Evolutionary conservation across 2,888 invertebrate species (phyloP), one percentile per base, ranked within the genome.

Genomic region (Corbicula japonica): DNA sequence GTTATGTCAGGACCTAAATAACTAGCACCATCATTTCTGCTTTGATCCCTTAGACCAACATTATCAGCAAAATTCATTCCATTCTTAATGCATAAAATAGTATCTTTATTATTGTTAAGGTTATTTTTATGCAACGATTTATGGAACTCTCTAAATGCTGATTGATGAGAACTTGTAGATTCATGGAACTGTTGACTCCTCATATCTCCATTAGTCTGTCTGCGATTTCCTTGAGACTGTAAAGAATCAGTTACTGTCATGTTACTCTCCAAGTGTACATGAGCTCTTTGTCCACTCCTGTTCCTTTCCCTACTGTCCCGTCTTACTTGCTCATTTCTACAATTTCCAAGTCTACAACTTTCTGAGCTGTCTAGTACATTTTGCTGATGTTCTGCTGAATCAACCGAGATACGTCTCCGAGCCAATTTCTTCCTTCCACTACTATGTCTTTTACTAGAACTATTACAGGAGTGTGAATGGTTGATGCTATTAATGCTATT

Each of bases 11-110:
- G 23, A 6, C 30, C 28, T 26, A 38, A 26, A 30, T 41, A 38
- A 34, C 30, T 48, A n/a, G 54, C 52, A 18, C 30, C 30, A 32
- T 41, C 2, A 18, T 41, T 30, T 26, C 21, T 54, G 0, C 18
- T 3, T 38, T 44, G 15, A 21, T 18, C 41, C 1, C 26, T 15
- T 8, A 34, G 8, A 52, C 30, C 23, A 26, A 28, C 35, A 34
- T 34, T 58, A 8, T 76, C 68, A 15, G 80, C 80, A 80, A 80
- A 80, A 50, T 80, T 80, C 48, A 70, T 69, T 0, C 80, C 80
- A 76, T 80, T 48, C 52, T 58, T 76, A 28, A 69, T 46, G 65
- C 80, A 80, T 18, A 38, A 5, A 32, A 80, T 73, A 12, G 63
- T 21, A 65, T 80, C 76, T 41, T 72, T 32, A 18, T 26, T 62